Percentiles rank a stretch among this genome's conserved stretches.
phyloP scores from a whole-genome alignment of 2,888 invertebrate species.

The Cantharis rufa region DNA sequence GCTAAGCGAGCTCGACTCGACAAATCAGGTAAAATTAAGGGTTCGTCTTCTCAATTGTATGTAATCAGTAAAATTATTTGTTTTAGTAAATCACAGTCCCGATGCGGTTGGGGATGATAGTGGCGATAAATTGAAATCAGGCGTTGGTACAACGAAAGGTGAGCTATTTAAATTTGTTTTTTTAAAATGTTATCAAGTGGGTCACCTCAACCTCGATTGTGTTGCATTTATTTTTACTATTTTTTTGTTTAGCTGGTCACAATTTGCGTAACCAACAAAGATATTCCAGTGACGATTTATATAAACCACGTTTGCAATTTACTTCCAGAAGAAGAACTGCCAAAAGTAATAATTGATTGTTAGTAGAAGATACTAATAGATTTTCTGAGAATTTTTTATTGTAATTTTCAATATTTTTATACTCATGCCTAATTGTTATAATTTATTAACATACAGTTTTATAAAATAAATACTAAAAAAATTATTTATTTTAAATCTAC shows the following conservation, averaged over 20 bases:
- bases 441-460: conserved; percentile 14
- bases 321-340: conserved; percentile 40
- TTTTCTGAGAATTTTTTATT: neutral
- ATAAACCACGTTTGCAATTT: conserved; percentile 68
- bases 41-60: neutral
- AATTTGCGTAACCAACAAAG: conserved; percentile 57
- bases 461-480: conserved; percentile 2
- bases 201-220: neutral
- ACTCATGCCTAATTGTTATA: conserved; percentile 12
- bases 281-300: conserved; percentile 72
- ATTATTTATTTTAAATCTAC: conserved; percentile 1
- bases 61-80: neutral
- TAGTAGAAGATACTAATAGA: neutral
- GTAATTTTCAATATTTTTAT: conserved; percentile 17
- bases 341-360: conserved; percentile 2
- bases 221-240: neutral
- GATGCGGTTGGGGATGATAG: conserved; percentile 49
- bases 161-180: neutral
- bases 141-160: neutral
- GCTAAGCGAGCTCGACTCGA: conserved; percentile 5
- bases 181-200: neutral
- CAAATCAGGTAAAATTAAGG: conserved; percentile 1
- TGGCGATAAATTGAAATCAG: conserved; percentile 39
- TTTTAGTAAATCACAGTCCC: conserved; percentile 36
- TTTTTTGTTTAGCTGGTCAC: conserved; percentile 26